Evolutionary conservation across 1,140 invertebrate species (phyloP), one percentile per base, ranked within the genome.

Genomic region (Papilio polytes): DNA sequence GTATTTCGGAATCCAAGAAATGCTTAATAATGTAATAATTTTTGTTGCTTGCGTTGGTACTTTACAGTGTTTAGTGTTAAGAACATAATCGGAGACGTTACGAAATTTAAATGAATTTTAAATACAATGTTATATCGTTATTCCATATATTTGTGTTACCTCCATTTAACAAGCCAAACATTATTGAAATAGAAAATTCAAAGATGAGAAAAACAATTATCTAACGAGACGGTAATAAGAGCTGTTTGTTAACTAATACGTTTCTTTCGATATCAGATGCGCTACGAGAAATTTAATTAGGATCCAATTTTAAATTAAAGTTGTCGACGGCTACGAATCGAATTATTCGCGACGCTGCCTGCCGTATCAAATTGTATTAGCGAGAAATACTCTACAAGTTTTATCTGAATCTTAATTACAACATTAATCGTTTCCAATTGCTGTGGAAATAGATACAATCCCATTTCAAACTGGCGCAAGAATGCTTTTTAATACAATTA

Each of bases 291-390:
- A 76, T 53, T 53, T 15, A 76, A 76, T 76, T 51, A 51, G 74
- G 46, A 76, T 76, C 26, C 74, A 18, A 76, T 76, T 76, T 22
- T 22, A 76, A 76, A 76, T 26, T 22, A 46, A 51, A 76, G 74
- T 76, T 3, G 46, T 51, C 74, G 22, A 15, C 12, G 63, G 26
- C 63, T 15, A 15, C 26, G 20, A 63, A 63, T 63, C 22, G 63
- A 70, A 36, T 70, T 46, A 46, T 74, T 36, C 8, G 72, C 72
- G 72, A 10, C 41, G 72, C 44, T 46, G 41, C 36, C 36, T 44
- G n/a, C 36, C 8, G 72, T 36, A 22, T 18, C 36, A 46, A 44
- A 41, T 46, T 22, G 18, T 74, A 46, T 46, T 46, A 74, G 44
- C 36, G 13, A 31, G 72, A 36, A 74, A 46, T 44, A 41, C 36